Conservation (phyloP, 30 jellyfish, hydroid and myxozoan genomes). For the Clytia hemisphaerica region DNA sequence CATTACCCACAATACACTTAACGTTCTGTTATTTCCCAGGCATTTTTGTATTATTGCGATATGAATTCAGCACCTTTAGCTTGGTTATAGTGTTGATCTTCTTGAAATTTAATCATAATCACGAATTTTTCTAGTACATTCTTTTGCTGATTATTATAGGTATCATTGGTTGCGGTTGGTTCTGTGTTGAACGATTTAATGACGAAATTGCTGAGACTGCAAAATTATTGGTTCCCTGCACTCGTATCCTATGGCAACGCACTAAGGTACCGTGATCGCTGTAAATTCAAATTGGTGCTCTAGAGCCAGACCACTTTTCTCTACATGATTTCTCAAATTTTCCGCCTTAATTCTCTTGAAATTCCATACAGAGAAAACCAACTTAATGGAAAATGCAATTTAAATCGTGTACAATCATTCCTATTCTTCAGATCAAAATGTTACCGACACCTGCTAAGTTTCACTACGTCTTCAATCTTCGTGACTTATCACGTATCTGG, state of each 20-base stretch:
- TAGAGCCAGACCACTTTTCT: neutral
- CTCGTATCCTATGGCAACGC: conserved; percentile 82
- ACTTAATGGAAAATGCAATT: neutral
- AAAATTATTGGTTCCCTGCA: conserved; percentile 54
- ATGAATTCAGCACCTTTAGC: too few relatives aligned
- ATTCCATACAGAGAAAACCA: neutral
- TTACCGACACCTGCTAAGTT: conserved; percentile 96
- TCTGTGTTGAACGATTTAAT: conserved; percentile 57
- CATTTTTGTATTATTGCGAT: too few relatives aligned
- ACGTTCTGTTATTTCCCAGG: too few relatives aligned
- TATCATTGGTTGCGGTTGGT: conserved; percentile 88
- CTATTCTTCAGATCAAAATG: conserved; percentile 62
- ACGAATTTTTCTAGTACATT: neutral
- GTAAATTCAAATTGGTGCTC: too few relatives aligned
- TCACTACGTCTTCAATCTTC: conserved; percentile 87
- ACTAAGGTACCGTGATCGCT: conserved; percentile 51
- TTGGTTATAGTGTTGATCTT: neutral
- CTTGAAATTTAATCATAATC: neutral
- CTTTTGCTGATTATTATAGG: conserved; percentile 29
- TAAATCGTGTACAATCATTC: neutral
- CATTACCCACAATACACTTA: too few relatives aligned
- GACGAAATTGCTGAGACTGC: conserved; percentile 52
- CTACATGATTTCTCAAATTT: neutral
- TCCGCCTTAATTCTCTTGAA: neutral
- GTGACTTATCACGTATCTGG: conserved; percentile 97